These are phyloP conservation scores for Cydia amplana DNA, from an alignment of 1,140 invertebrate genomes.

Conservation along the genomic window DNA sequence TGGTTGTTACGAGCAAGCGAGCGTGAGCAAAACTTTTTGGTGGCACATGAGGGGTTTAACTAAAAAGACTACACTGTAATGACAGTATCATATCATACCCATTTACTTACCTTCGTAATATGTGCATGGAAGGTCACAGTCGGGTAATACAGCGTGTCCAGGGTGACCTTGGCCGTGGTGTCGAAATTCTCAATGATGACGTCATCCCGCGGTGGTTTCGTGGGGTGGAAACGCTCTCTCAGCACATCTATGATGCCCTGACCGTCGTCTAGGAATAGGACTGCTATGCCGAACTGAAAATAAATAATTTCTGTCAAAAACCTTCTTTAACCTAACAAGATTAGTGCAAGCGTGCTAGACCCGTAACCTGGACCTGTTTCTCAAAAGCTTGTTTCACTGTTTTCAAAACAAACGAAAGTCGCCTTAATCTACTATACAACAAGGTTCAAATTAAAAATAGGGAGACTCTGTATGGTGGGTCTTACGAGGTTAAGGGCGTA, in stretches of 20 bases:
- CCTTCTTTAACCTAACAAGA: not conserved
- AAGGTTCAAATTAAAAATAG: too few species aligned
- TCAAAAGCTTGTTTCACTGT: too few species aligned
- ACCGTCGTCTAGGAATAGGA: slow-evolving; percentile 77
- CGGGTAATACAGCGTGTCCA: slow-evolving; percentile 83
- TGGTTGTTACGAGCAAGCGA: too few species aligned
- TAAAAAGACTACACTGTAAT: too few species aligned
- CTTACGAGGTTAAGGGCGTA: too few species aligned
- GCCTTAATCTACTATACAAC: too few species aligned
- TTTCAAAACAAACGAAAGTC: too few species aligned
- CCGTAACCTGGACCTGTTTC: too few species aligned
- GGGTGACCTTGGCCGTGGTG: slow-evolving; percentile 56
- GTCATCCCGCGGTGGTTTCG: slow-evolving; percentile 43
- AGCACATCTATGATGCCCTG: slow-evolving; percentile 72
- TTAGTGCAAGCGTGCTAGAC: too few species aligned
- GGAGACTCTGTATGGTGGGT: too few species aligned
- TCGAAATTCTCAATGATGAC: slow-evolving; percentile 73
- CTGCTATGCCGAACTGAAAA: slow-evolving; percentile 80
- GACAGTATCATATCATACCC: not conserved
- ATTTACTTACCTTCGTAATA: slow-evolving; percentile 68
- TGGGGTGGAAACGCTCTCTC: slow-evolving; percentile 54
- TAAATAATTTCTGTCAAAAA: slow-evolving; percentile 26
- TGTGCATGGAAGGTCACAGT: slow-evolving; percentile 79
- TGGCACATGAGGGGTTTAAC: too few species aligned
- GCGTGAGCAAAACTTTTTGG: too few species aligned